These are phyloP conservation scores for Penaeus vannamei DNA, from an alignment of 1,140 invertebrate genomes.

Conservation along the genomic window DNA sequence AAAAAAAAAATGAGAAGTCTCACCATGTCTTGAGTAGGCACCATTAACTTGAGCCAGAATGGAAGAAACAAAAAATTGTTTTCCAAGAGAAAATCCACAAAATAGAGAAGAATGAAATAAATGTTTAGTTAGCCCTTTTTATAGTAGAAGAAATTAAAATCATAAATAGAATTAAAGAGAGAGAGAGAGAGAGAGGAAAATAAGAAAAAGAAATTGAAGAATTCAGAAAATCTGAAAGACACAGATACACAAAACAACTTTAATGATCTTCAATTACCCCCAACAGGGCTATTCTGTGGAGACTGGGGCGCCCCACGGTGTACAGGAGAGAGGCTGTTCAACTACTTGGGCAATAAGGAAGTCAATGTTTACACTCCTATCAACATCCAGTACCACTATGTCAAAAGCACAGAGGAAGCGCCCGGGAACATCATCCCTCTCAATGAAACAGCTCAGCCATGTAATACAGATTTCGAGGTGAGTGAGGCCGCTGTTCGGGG, in stretches of 20 bases:
- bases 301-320: slow-evolving; percentile 64
- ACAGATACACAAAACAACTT: too few species aligned
- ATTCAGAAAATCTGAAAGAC: background rate
- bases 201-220: background rate
- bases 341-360: slow-evolving; percentile 62
- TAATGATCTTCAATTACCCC: background rate
- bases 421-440: slow-evolving; percentile 59
- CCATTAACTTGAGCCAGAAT: too few species aligned
- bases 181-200: too few species aligned
- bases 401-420: slow-evolving; percentile 42
- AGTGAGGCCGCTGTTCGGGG: background rate
- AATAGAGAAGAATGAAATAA: too few species aligned
- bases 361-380: slow-evolving; percentile 63
- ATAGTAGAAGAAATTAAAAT: background rate
- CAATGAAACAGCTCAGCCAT: slow-evolving; percentile 63
- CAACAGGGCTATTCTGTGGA: slow-evolving; percentile 66
- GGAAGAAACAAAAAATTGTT: too few species aligned
- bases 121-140: background rate
- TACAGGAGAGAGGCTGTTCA: slow-evolving; percentile 63
- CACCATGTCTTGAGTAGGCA: too few species aligned
- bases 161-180: background rate
- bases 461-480: slow-evolving; percentile 45
- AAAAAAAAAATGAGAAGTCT: too few species aligned
- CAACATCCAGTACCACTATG: slow-evolving; percentile 65
- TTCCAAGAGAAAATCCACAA: too few species aligned